Percentiles rank a stretch among this genome's conserved stretches.
These are phyloP conservation scores for Phasia obesa DNA, from an alignment of 2,888 invertebrate species.

Conservation along the genomic window DNA sequence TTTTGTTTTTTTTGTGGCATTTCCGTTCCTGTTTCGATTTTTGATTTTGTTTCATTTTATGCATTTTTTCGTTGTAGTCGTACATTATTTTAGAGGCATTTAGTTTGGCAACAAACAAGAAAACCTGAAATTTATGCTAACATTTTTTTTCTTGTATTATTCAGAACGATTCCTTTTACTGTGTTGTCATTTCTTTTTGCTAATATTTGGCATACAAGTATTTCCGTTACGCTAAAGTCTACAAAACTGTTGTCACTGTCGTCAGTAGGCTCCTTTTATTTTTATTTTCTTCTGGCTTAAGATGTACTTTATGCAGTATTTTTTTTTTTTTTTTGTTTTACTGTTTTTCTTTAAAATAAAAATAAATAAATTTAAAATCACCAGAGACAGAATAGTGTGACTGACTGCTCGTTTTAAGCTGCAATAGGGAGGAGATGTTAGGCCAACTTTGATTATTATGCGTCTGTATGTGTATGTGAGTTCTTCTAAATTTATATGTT, in stretches of 20 bases:
- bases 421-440: background rate
- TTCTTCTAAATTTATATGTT: conserved; percentile 64
- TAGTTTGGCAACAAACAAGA: conserved; percentile 5
- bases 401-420: conserved; percentile 25
- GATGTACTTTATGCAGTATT: conserved; percentile 9
- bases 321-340: conserved; percentile 3
- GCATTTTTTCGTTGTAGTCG: conserved; percentile 4
- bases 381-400: conserved; percentile 20
- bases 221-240: conserved; percentile 67
- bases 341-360: conserved; percentile 21
- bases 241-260: conserved; percentile 61
- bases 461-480: conserved; percentile 2
- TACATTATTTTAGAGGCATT: conserved; percentile 30
- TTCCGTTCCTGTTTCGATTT: conserved; percentile 58
- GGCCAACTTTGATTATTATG: background rate
- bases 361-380: conserved; percentile 44
- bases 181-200: conserved; percentile 32
- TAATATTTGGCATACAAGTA: conserved; percentile 60
- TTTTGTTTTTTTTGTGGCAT: conserved; percentile 61
- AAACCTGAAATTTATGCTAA: conserved; percentile 44
- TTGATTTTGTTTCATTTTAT: background rate
- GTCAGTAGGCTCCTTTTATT: conserved; percentile 61
- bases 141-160: conserved; percentile 1
- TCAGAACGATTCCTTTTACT: conserved; percentile 38
- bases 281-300: background rate